Conservation (phyloP, 2,113 vertebrate species). For the Mustelus asterias region DNA sequence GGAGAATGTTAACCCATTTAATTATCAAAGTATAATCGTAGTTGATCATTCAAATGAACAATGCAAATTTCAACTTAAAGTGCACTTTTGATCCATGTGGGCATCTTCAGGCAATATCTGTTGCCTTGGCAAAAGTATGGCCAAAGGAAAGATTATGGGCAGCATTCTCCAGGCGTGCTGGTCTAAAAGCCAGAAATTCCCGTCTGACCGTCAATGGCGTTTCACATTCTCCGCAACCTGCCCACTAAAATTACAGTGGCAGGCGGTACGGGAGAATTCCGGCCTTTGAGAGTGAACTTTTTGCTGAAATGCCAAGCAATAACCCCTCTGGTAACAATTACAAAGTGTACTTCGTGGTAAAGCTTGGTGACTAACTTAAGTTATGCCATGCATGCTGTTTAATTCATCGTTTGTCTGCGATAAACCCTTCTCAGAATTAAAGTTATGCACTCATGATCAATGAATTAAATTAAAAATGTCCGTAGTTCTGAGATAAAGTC, state of each 20-base stretch:
- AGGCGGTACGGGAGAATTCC: too few relatives aligned
- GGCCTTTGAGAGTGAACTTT: background rate
- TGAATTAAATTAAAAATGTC: background rate
- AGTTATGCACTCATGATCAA: background rate
- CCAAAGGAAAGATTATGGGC: background rate
- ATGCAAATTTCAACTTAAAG: background rate
- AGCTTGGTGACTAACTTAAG: background rate
- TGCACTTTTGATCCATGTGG: background rate
- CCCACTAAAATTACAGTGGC: too few relatives aligned
- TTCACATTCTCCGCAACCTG: too few relatives aligned
- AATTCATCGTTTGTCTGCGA: background rate
- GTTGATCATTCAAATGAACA: background rate
- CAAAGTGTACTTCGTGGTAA: background rate
- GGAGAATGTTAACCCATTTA: background rate
- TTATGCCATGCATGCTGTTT: background rate
- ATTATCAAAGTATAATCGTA: background rate
- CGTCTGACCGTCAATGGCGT: too few relatives aligned
- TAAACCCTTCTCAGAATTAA: background rate
- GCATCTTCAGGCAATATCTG: background rate
- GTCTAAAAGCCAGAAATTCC: too few relatives aligned
- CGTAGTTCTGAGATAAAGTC: background rate
- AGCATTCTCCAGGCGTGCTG: too few relatives aligned
- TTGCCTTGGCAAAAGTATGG: background rate
- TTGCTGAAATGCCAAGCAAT: background rate
- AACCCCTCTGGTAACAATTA: background rate